Evolutionary conservation across 2,797 vertebrate species (phyloP).

Genomic region (Dicrostonyx torquatus): DNA sequence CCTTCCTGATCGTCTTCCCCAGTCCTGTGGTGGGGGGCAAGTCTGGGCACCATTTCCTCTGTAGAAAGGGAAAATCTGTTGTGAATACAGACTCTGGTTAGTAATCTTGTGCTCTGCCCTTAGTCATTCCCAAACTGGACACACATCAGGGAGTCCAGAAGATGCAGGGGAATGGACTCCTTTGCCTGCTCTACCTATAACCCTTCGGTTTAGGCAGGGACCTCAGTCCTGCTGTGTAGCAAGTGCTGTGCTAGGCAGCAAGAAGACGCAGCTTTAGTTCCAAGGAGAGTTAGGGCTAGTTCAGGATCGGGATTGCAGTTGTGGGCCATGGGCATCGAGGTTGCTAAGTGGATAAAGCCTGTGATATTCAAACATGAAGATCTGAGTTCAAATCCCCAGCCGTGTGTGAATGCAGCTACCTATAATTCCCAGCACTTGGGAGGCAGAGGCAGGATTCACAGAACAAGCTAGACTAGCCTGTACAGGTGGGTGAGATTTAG

Average conservation of each 20-base stretch:
- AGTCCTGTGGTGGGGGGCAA: background rate
- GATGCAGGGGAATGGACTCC: background rate
- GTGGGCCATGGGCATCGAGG: background rate
- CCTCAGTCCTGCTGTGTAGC: background rate
- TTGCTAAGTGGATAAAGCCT: background rate
- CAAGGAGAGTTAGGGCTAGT: fast-evolving
- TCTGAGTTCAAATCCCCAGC: background rate
- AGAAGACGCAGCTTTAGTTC: background rate
- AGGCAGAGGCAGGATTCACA: background rate
- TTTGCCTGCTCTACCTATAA: fast-evolving
- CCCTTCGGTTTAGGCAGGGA: too few relatives aligned
- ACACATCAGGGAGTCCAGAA: fast-evolving
- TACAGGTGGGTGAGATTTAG: background rate
- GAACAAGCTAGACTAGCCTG: background rate
- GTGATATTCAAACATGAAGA: background rate
- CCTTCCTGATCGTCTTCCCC: fast-evolving
- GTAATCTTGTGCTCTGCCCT: background rate
- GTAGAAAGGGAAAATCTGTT: background rate
- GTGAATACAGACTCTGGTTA: background rate
- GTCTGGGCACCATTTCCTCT: too few relatives aligned
- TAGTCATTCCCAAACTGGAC: background rate
- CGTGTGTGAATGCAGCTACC: background rate
- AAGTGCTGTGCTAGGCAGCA: background rate
- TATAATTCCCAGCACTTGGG: background rate
- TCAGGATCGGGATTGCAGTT: background rate